These are phyloP conservation scores for Scaptodrosophila latifasciaeformis DNA, from an alignment of 2,888 invertebrate species.

Conservation along the genomic window DNA sequence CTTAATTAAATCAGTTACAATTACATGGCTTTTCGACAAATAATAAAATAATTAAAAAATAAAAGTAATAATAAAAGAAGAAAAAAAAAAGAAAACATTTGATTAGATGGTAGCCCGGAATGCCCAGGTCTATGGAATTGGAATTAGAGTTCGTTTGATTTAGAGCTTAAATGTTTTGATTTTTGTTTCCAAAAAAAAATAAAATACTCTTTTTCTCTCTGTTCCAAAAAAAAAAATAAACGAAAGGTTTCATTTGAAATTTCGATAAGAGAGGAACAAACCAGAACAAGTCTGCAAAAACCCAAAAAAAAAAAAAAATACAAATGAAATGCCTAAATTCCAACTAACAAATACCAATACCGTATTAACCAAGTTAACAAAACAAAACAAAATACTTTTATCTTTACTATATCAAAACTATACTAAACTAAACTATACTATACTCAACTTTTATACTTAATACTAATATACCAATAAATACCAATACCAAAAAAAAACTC, in stretches of 20 bases:
- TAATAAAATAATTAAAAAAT: background rate
- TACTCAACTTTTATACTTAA: too few relatives aligned
- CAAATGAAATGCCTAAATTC: constrained; percentile 8
- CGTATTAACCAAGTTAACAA: constrained; percentile 8
- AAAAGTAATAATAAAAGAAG: constrained; percentile 2
- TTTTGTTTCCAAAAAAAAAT: background rate
- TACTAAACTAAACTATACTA: constrained; percentile 22
- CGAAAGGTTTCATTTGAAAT: constrained; percentile 47
- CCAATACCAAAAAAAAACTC: too few relatives aligned
- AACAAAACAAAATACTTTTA: constrained; percentile 20
- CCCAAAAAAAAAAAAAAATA: constrained; percentile 20
- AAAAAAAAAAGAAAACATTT: background rate
- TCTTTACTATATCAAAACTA: background rate
- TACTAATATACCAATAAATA: too few relatives aligned
- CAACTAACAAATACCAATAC: constrained; percentile 5
- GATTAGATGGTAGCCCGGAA: background rate
- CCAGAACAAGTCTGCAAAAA: constrained; percentile 12
- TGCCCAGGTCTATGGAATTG: too few relatives aligned
- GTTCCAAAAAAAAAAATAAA: constrained; percentile 2
- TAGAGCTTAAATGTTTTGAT: background rate
- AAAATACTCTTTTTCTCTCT: background rate
- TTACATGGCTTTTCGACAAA: too few relatives aligned
- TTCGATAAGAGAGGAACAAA: constrained; percentile 52
- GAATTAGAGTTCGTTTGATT: background rate
- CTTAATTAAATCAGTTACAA: too few relatives aligned